phyloP scores from a whole-genome alignment of 2,888 invertebrate species.

The Mesodorylaimus sp. region DNA sequence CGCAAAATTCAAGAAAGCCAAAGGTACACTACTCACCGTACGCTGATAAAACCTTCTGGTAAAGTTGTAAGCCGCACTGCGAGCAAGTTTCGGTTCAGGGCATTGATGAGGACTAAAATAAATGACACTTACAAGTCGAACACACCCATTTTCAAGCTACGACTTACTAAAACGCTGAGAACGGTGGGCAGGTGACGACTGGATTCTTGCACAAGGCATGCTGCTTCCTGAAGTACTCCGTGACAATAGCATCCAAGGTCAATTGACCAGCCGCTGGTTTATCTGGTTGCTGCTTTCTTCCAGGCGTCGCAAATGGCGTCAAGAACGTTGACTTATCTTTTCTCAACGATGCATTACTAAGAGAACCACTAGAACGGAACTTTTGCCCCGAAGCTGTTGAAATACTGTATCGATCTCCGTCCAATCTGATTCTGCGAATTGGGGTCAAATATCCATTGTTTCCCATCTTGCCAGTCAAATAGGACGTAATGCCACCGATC shows the following conservation, averaged over 20 bases:
- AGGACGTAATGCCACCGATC: conserved; percentile 7
- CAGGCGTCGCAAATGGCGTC: no score
- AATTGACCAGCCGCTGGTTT: conserved; percentile 5
- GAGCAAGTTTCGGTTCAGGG: conserved; percentile 59
- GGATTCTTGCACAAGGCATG: conserved; percentile 95
- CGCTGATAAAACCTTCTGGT: conserved; percentile 44
- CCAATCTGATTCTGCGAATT: no score
- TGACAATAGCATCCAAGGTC: conserved; percentile 74
- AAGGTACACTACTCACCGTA: conserved; percentile 26
- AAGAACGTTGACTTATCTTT: no score
- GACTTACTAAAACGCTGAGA: conserved; percentile 67
- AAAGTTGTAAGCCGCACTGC: conserved; percentile 50
- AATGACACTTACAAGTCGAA: no score
- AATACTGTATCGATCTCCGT: no score
- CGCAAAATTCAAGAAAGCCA: not conserved
- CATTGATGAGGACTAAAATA: conserved; percentile 77
- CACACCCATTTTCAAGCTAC: not conserved
- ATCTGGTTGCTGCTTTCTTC: no score
- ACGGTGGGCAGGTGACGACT: conserved; percentile 88
- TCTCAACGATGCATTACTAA: no score
- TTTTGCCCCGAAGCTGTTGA: no score
- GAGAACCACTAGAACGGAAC: no score
- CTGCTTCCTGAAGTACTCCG: conserved; percentile 86
- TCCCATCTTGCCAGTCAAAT: no score
- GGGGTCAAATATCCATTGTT: no score